A percentile compares a stretch with the other conserved stretches of the same genome.
Conservation (phyloP, 2,113 vertebrate genomes). For the Hippocampus barbouri region DNA sequence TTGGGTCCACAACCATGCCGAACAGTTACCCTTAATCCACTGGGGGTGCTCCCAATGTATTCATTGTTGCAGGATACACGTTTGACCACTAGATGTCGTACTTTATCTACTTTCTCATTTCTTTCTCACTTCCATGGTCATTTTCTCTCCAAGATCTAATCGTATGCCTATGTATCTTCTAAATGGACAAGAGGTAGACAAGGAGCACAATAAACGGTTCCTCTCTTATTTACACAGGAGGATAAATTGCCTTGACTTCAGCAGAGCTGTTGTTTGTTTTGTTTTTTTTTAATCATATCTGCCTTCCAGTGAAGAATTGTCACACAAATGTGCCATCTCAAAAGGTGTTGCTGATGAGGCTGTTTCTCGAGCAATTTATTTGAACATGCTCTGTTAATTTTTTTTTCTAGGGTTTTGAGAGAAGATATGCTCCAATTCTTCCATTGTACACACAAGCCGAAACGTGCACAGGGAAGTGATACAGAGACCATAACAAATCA, state of each 20-base stretch:
- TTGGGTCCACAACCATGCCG: too few species aligned
- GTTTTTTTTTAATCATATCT: neutral
- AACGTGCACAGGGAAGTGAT: neutral
- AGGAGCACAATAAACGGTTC: neutral
- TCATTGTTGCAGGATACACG: conserved; percentile 16
- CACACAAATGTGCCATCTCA: neutral
- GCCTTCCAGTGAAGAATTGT: neutral
- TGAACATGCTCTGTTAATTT: neutral
- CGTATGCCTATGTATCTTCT: neutral
- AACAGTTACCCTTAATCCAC: neutral
- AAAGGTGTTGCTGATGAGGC: neutral
- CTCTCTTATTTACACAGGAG: neutral
- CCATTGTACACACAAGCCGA: neutral
- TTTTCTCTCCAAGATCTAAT: neutral
- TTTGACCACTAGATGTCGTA: conserved; percentile 52
- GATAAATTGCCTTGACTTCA: neutral
- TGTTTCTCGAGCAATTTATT: neutral
- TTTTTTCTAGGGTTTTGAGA: neutral
- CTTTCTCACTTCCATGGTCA: neutral
- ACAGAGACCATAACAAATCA: neutral
- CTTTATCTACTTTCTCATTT: conserved; percentile 24
- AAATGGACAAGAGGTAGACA: neutral
- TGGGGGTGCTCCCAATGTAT: neutral
- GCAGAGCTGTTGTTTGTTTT: neutral
- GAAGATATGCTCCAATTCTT: neutral